A percentile compares a stretch with the other conserved stretches of the same genome.
These are phyloP conservation scores for Archips crataeganus DNA, from an alignment of 2,888 invertebrate genomes.

Conservation along the genomic window DNA sequence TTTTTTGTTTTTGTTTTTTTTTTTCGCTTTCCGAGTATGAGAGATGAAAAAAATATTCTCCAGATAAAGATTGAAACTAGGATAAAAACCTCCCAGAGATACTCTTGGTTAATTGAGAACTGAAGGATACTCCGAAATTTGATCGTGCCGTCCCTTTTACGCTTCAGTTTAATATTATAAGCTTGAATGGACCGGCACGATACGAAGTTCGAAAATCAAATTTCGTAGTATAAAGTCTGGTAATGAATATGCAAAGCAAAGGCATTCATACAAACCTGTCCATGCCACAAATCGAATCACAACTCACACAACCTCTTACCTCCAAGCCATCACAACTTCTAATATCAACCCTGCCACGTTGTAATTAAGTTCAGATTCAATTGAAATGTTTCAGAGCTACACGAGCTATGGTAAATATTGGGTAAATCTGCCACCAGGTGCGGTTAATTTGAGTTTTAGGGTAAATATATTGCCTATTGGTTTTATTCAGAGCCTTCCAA, in stretches of 20 bases:
- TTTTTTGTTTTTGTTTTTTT: too few species aligned
- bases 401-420: neutral
- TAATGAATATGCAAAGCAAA: slow-evolving; percentile 26
- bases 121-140: too few species aligned
- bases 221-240: neutral
- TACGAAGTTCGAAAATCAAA: neutral
- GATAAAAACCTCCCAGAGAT: too few species aligned
- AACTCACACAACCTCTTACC: neutral
- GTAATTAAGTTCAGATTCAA: neutral
- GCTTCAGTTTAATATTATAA: too few species aligned
- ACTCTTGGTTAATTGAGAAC: too few species aligned
- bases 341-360: neutral
- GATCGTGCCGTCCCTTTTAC: too few species aligned
- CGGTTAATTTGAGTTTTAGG: slow-evolving; percentile 47
- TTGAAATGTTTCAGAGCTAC: neutral
- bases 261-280: slow-evolving; percentile 17
- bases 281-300: slow-evolving; percentile 2
- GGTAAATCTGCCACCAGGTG: slow-evolving; percentile 43
- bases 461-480: slow-evolving; percentile 43
- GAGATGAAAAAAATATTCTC: too few species aligned
- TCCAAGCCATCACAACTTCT: too few species aligned
- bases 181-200: too few species aligned
- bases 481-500: slow-evolving; percentile 21
- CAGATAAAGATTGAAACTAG: too few species aligned
- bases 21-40: too few species aligned